phyloP scores from a whole-genome alignment of 2,888 invertebrate genomes.

The Opisthograptis luteolata region DNA sequence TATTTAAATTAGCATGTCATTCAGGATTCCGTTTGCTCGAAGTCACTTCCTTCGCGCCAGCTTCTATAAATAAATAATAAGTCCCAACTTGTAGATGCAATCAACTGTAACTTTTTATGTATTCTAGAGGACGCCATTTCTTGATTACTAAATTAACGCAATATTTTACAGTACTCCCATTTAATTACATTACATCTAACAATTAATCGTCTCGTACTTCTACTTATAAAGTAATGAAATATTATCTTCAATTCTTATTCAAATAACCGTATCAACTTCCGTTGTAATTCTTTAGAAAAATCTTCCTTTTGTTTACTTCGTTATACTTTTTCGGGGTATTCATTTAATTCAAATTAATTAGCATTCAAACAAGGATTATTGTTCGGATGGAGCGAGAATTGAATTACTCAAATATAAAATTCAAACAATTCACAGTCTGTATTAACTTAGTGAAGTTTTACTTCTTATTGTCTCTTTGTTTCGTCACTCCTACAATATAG shows the following conservation, averaged over 20 bases:
- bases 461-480: constrained; percentile 46
- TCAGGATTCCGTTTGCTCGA: constrained; percentile 52
- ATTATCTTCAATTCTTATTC: constrained; percentile 9
- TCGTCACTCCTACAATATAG: constrained; percentile 19
- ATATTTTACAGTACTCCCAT: constrained; percentile 17
- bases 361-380: constrained; percentile 77
- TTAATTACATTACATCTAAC: constrained; percentile 6
- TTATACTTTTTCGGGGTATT: constrained; percentile 60
- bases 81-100: constrained; percentile 53
- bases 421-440: constrained; percentile 54
- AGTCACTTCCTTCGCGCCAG: constrained; percentile 41
- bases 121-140: constrained; percentile 20
- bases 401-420: constrained; percentile 63
- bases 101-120: constrained; percentile 43
- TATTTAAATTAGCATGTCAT: constrained; percentile 44
- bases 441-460: constrained; percentile 55
- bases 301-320: constrained; percentile 58
- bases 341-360: constrained; percentile 76
- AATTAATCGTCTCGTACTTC: not conserved
- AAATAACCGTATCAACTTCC: constrained; percentile 35
- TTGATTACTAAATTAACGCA: constrained; percentile 14
- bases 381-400: constrained; percentile 61
- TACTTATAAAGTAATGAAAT: not conserved
- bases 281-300: constrained; percentile 45
- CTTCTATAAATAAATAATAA: constrained; percentile 48